phyloP scores from a whole-genome alignment of 2,797 vertebrate genomes.

The Propithecus perrieri region DNA sequence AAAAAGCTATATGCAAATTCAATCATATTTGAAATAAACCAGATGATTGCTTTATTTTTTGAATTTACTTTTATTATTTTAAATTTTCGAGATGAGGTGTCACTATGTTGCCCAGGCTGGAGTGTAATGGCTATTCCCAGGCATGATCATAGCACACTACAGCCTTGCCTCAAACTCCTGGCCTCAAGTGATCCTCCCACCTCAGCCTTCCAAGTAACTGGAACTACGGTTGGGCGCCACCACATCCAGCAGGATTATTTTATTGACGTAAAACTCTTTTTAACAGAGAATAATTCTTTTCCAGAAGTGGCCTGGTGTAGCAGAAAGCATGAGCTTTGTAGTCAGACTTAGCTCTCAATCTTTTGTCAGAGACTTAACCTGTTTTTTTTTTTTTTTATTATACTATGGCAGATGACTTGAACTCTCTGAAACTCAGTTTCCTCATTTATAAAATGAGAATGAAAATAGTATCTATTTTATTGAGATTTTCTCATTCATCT shows the following conservation, averaged over 20 bases:
- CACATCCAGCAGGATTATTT: neutral
- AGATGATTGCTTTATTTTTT: neutral
- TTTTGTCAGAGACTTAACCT: constrained; percentile 9
- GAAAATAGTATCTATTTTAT: constrained; percentile 27
- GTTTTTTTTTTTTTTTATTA: neutral
- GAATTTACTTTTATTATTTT: neutral
- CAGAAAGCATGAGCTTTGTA: constrained; percentile 55
- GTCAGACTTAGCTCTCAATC: constrained; percentile 10
- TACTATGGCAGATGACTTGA: neutral
- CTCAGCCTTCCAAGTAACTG: neutral
- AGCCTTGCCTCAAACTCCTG: neutral
- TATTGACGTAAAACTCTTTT: constrained; percentile 42
- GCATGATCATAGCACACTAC: neutral
- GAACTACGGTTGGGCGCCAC: neutral
- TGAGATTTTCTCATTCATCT: neutral
- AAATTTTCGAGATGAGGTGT: neutral
- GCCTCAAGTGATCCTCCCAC: neutral
- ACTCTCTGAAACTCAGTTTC: neutral
- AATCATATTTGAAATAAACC: constrained; percentile 44
- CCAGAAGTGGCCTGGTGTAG: neutral
- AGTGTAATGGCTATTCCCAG: neutral
- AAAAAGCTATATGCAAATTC: constrained; percentile 27
- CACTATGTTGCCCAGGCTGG: neutral
- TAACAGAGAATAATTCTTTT: constrained; percentile 5
- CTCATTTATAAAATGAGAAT: constrained; percentile 13